phyloP scores from a whole-genome alignment of 2,797 vertebrate genomes.

The Enteromius radiatus region DNA sequence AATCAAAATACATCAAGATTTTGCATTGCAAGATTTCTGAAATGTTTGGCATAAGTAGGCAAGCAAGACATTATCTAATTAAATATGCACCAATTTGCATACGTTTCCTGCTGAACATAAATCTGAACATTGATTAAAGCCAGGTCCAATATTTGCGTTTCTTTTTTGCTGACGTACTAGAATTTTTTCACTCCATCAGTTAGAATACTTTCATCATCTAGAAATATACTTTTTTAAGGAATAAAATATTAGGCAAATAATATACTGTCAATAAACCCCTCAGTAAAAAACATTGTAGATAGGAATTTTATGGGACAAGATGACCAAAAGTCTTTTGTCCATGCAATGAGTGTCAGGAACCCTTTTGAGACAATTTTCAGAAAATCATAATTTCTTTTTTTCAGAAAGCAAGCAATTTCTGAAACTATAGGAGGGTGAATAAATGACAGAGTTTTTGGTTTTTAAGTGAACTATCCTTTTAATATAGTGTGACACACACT shows the following conservation, averaged over 20 bases:
- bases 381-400: not conserved
- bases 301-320: not conserved
- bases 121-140: not conserved
- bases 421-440: not conserved
- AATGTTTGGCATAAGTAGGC: not conserved
- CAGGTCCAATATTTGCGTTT: too few relatives aligned
- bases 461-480: not conserved
- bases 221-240: not conserved
- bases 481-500: not conserved
- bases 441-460: not conserved
- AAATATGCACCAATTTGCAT: not conserved
- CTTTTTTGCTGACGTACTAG: not conserved
- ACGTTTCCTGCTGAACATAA: not conserved
- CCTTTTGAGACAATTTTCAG: not conserved
- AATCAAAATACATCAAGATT: not conserved
- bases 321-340: not conserved
- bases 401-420: not conserved
- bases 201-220: not conserved
- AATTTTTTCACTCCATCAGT: not conserved
- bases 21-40: not conserved
- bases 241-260: not conserved
- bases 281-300: not conserved
- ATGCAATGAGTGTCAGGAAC: not conserved
- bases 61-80: not conserved
- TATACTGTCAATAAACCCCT: not conserved